Evolutionary conservation across 1,140 invertebrate genomes (phyloP), one percentile per base, ranked within the genome.

Genomic region (Paracyclopina nana): DNA sequence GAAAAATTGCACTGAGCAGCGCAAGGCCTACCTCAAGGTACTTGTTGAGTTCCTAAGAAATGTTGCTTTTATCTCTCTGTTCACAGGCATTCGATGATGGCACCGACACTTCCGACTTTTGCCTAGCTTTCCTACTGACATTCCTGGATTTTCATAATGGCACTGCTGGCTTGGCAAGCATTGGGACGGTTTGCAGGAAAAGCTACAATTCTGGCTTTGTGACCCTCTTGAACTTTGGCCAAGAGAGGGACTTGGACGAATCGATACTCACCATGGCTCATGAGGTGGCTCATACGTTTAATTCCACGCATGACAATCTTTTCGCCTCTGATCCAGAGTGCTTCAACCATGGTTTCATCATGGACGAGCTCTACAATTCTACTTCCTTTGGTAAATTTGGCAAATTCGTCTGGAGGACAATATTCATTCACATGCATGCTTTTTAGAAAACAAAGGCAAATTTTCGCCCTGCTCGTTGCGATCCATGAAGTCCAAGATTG

Each of bases 71-170:
- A n/a, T n/a, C n/a, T n/a, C n/a, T n/a, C n/a, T n/a, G n/a, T 50
- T 22, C 40, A 20, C 1, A 41, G 20, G 25, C 20, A 4, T 50
- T 50, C 30, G 48, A 40, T 22, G 20, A 38, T 8, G 18, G 34
- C n/a, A 18, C 41, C 29, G 14, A 50, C 18, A 43, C 40, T 30
- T 11, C 14, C 2, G 48, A 50, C 5, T 38, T 40, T 4, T 50
- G 48, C 14, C 34, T 50, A 14, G 48, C 14, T 11, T 50, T 43
- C 34, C 11, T 50, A 3, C 40, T 50, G 14, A 50, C 22, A 43
- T 20, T 43, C 30, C 28, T 20, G 25, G 45, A 48, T 28, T 48
- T 48, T 20, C n/a, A 27, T 6, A 27, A 27, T 20, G 45, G 45
- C 4, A 48, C 45, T 2, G 45, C 45, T 24, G 45, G 45, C 12